These are phyloP conservation scores for Sander vitreus DNA, from an alignment of 2,113 vertebrate species.

Conservation along the genomic window DNA sequence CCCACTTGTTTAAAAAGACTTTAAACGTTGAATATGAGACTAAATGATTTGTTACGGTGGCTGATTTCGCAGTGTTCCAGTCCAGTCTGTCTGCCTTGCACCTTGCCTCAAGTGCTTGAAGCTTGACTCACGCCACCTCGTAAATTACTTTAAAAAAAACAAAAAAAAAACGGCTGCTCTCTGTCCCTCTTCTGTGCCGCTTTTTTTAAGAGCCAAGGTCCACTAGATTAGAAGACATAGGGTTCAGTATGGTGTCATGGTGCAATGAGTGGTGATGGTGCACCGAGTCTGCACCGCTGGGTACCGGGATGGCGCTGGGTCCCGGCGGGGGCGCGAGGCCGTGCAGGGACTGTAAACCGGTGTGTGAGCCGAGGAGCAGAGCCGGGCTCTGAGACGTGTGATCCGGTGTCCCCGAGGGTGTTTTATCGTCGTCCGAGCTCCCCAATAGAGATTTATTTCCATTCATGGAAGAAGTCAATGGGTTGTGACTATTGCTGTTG, in stretches of 20 bases:
- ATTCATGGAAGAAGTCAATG: conserved; percentile 95
- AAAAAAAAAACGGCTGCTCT: conserved; percentile 3
- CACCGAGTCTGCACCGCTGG: conserved; percentile 90
- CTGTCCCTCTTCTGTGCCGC: conserved; percentile 37
- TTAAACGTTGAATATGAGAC: conserved; percentile 48
- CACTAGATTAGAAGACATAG: conserved; percentile 98
- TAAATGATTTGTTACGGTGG: conserved; percentile 62
- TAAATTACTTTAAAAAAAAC: conserved; percentile 25
- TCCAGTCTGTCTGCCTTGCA: conserved; percentile 69
- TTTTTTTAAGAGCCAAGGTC: conserved; percentile 97
- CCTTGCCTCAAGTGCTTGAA: conserved; percentile 79
- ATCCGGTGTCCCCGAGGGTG: conserved; percentile 95
- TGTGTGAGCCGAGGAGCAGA: conserved; percentile 90
- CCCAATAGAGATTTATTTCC: conserved; percentile 97
- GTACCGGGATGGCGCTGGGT: conserved; percentile 95
- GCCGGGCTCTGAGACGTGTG: conserved; percentile 95
- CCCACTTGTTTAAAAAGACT: conserved; percentile 30
- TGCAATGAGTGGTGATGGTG: conserved; percentile 97
- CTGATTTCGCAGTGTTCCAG: conserved; percentile 62
- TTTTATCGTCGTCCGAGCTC: conserved; percentile 99
- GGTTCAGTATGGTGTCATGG: conserved; percentile 99
- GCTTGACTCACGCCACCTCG: conserved; percentile 59
- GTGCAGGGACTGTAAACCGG: conserved; percentile 92
- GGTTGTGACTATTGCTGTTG: conserved; percentile 95
- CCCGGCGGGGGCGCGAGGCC: conserved; percentile 95